Base-by-base conservation (phyloP, 1,140 invertebrate genomes). In the Teleogryllus occipitalis region DNA sequence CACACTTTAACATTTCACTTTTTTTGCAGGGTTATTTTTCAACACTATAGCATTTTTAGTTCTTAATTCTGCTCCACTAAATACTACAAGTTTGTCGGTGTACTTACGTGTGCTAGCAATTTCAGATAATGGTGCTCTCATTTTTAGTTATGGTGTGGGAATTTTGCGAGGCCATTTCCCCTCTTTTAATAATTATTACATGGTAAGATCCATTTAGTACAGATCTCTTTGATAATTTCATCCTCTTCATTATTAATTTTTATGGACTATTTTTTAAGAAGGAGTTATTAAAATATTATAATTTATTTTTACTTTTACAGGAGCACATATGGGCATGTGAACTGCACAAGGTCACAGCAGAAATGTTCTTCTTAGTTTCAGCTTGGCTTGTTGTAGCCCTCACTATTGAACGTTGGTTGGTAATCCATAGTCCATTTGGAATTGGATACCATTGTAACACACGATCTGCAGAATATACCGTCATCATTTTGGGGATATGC, bases 71-170 rank as follows among this genome's bases (percentile, higher is more conserved):
- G 77, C 84, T 15, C 80, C 84, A 73, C 77, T 84, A 27, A 82
- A 81, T 65, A 83, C 84, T 78, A 83, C 84, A 22, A 84, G 83
- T 80, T 81, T 85, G 54, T 84, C 84, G 0, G 75, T 86, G 54
- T 86, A 86, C 81, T 82, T 86, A 47, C 81, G 84, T 49, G 83
- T 84, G 47, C 82, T 86, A 46, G 84, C 85, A 21, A 80, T 86
- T 76, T 86, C 85, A 75, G 86, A 86, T 77, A 84, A 84, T 79
- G 85, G 84, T n/a, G 85, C 84, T 77, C 80, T 86, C 49, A 81
- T 86, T 74, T 83, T 85, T 76, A 86, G 85, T 82, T 86, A 84
- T 82, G 85, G 83, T 21, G 80, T 86, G 15, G 84, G 85, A 74
- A 82, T 86, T 21, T 84, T 84, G 73, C 83, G 85, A 76, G 84